These are phyloP conservation scores for Anagyrus pseudococci DNA, from an alignment of 2,888 invertebrate genomes.

Conservation along the genomic window DNA sequence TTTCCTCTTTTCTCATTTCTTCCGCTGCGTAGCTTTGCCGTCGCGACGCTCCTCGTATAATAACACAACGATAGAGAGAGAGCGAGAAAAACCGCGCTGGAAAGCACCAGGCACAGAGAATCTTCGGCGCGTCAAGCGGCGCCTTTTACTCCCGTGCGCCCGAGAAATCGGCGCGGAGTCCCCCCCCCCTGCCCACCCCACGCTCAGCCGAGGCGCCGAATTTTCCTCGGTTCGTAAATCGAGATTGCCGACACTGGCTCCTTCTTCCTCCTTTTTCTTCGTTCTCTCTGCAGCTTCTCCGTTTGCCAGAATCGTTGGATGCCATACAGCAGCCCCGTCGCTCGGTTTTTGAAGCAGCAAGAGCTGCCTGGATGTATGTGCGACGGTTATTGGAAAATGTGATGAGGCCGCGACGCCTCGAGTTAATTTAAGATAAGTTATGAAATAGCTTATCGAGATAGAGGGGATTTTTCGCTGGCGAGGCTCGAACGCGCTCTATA, in stretches of 20 bases:
- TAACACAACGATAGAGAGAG: too few species aligned
- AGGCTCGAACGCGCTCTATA: too few species aligned
- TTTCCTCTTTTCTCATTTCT: too few species aligned
- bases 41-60: slow-evolving; percentile 1
- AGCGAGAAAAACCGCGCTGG: background rate
- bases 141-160: slow-evolving; percentile 5
- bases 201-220: slow-evolving; percentile 14
- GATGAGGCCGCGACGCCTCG: slow-evolving; percentile 17
- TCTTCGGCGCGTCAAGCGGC: slow-evolving; percentile 18
- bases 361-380: slow-evolving; percentile 5
- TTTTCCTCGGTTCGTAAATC: slow-evolving; percentile 38
- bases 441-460: slow-evolving; percentile 21
- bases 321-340: background rate
- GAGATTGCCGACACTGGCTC: slow-evolving; percentile 19
- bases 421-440: slow-evolving; percentile 36
- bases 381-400: slow-evolving; percentile 32
- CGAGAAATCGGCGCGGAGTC: slow-evolving; percentile 8
- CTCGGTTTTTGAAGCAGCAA: background rate
- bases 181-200: slow-evolving; percentile 6
- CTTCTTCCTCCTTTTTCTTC: slow-evolving; percentile 4
- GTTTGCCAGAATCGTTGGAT: slow-evolving; percentile 11
- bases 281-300: slow-evolving; percentile 7
- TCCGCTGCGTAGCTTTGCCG: too few species aligned
- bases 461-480: background rate
- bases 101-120: slow-evolving; percentile 1